phyloP scores from a whole-genome alignment of 1,140 invertebrate genomes.

The Cotesia vestalis region DNA sequence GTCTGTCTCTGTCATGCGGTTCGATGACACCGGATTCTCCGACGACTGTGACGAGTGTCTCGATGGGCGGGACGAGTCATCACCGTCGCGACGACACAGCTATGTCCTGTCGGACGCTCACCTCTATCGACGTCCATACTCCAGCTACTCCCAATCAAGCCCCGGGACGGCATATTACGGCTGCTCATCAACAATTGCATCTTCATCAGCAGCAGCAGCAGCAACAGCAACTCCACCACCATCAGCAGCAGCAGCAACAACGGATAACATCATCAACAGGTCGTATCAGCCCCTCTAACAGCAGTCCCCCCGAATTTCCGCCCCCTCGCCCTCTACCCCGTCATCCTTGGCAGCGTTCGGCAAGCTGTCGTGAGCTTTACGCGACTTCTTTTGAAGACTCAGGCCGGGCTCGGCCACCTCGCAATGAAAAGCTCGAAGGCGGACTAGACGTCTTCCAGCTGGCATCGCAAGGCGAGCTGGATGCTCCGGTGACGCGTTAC shows the following conservation, averaged over 20 bases:
- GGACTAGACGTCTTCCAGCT: constrained; percentile 50
- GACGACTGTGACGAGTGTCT: constrained; percentile 67
- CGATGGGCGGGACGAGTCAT: constrained; percentile 63
- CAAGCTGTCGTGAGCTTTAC: constrained; percentile 80
- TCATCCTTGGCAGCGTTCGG: constrained; percentile 77
- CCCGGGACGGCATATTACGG: constrained; percentile 54
- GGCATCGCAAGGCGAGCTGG: constrained; percentile 68
- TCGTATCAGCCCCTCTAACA: constrained; percentile 68
- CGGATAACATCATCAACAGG: constrained; percentile 65
- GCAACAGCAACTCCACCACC: constrained; percentile 40
- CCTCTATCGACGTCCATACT: constrained; percentile 67
- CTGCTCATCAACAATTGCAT: constrained; percentile 60
- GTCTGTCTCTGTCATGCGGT: constrained; percentile 71
- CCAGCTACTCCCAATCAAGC: constrained; percentile 63
- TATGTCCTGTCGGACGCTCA: constrained; percentile 67
- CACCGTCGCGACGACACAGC: constrained; percentile 66
- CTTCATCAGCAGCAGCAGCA: constrained; percentile 49
- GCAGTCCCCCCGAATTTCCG: constrained; percentile 63
- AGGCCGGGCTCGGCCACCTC: constrained; percentile 67
- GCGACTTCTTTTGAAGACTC: constrained; percentile 77
- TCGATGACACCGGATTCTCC: constrained; percentile 70
- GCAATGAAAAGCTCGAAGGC: constrained; percentile 50
- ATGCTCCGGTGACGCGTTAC: constrained; percentile 80
- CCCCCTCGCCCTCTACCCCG: constrained; percentile 62
- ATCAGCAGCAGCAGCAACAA: constrained; percentile 40